Percentiles rank a stretch among this genome's conserved stretches.
phyloP scores from a whole-genome alignment of 2,888 invertebrate genomes.

The Drosophila fungiperda region DNA sequence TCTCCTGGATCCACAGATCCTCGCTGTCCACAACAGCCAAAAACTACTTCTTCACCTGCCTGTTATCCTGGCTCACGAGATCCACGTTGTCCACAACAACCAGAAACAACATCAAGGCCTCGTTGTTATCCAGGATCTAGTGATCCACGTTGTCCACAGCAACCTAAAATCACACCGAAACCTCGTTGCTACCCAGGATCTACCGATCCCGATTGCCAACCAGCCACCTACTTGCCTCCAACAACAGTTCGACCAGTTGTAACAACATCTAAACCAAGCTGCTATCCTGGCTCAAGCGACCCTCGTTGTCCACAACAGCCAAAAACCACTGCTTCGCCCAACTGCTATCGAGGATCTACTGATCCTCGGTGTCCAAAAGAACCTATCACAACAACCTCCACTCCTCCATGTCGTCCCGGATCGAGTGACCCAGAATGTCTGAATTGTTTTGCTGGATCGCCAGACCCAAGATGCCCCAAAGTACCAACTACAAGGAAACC shows the following conservation, averaged over 20 bases:
- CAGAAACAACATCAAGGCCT: neutral
- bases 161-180: neutral
- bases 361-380: too few species aligned
- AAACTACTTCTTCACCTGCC: slow-evolving; percentile 58
- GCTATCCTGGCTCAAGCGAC: slow-evolving; percentile 71
- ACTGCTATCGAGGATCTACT: neutral
- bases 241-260: neutral
- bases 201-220: slow-evolving; percentile 41
- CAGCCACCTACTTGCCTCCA: slow-evolving; percentile 36
- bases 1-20: slow-evolving; percentile 72
- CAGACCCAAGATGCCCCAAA: too few species aligned
- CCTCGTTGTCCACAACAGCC: slow-evolving; percentile 4
- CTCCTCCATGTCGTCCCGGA: too few species aligned
- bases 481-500: too few species aligned
- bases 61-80: slow-evolving; percentile 60
- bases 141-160: neutral
- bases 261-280: neutral
- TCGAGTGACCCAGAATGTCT: too few species aligned
- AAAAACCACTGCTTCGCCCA: neutral
- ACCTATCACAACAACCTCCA: too few species aligned
- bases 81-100: slow-evolving; percentile 43
- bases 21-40: slow-evolving; percentile 17
- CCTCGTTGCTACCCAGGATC: slow-evolving; percentile 82
- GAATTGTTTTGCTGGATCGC: too few species aligned
- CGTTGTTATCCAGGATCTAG: neutral